Conservation (phyloP, 2,888 invertebrate species). For the Troglohyphantes excavatus region DNA sequence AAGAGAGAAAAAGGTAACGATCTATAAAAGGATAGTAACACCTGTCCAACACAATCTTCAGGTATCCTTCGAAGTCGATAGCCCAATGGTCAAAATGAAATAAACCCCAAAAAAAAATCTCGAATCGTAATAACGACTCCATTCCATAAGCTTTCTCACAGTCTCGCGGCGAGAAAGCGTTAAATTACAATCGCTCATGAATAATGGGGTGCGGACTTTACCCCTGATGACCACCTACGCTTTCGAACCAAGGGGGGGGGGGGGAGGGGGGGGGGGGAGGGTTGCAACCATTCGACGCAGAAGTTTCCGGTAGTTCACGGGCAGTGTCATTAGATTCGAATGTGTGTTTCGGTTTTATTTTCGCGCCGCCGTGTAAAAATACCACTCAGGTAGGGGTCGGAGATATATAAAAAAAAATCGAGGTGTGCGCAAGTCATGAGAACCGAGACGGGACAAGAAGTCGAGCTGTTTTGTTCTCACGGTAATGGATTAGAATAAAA, state of each 20-base stretch:
- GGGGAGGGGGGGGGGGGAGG: neutral
- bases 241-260: neutral
- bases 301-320: slow-evolving; percentile 65
- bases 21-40: no score
- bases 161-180: slow-evolving; percentile 41
- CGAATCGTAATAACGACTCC: neutral
- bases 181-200: slow-evolving; percentile 69
- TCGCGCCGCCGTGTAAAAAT: slow-evolving; percentile 24
- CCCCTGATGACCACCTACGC: slow-evolving; percentile 70
- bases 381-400: neutral
- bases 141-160: neutral
- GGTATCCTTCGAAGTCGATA: neutral
- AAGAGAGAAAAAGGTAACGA: no score
- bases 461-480: slow-evolving; percentile 59
- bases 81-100: neutral
- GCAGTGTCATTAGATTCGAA: slow-evolving; percentile 43
- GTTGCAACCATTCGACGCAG: neutral
- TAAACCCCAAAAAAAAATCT: neutral
- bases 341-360: slow-evolving; percentile 40
- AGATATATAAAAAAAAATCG: slow-evolving; percentile 19
- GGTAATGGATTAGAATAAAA: slow-evolving; percentile 53
- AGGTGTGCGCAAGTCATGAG: neutral
- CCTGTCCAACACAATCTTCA: neutral
- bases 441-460: slow-evolving; percentile 32
- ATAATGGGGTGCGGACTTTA: slow-evolving; percentile 57